phyloP scores from a whole-genome alignment of 1,140 invertebrate genomes.

The Papilio dardanus region DNA sequence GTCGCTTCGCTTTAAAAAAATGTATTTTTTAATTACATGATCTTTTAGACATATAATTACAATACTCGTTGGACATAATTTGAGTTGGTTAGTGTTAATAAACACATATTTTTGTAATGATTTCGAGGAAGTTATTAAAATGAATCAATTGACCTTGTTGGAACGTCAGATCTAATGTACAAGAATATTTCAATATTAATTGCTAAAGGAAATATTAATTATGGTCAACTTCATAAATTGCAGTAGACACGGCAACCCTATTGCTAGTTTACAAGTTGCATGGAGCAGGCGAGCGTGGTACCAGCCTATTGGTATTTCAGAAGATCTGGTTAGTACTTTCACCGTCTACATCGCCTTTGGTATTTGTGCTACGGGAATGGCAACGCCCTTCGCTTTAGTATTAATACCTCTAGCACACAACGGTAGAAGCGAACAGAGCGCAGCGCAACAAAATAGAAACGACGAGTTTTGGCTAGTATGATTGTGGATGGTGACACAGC shows the following conservation, averaged over 20 bases:
- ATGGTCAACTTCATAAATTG: too few relatives aligned
- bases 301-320: conserved; percentile 69
- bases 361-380: conserved; percentile 74
- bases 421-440: background rate
- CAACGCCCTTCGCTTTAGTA: conserved; percentile 63
- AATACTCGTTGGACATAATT: too few relatives aligned
- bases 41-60: too few relatives aligned
- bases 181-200: background rate
- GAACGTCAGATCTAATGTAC: background rate
- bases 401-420: conserved; percentile 36
- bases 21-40: too few relatives aligned
- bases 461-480: background rate
- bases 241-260: conserved; percentile 17
- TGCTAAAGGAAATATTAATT: background rate
- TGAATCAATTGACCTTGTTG: too few relatives aligned
- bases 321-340: conserved; percentile 72
- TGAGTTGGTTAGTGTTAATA: too few relatives aligned
- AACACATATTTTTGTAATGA: too few relatives aligned
- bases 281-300: conserved; percentile 44
- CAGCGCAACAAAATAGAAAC: background rate
- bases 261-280: conserved; percentile 52
- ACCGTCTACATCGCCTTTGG: conserved; percentile 72
- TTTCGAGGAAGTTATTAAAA: too few relatives aligned
- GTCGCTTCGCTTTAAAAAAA: too few relatives aligned
- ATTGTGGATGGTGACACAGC: background rate